Evolutionary conservation across 2,888 invertebrate species (phyloP).

Genomic region (Atrina japonica): DNA sequence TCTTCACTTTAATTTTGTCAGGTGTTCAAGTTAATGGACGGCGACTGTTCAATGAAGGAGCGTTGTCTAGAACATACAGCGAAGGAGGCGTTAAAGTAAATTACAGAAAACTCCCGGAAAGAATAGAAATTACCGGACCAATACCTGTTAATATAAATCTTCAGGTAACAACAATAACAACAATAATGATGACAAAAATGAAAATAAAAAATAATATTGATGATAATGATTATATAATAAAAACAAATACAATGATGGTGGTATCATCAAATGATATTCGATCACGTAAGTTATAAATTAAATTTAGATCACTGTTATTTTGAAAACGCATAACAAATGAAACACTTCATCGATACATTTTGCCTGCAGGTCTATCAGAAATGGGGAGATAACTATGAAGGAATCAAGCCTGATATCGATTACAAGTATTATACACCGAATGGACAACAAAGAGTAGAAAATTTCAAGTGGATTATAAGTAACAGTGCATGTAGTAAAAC

Average conservation of each 20-base stretch:
- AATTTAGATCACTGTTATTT: too few relatives aligned
- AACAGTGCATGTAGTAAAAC: constrained; percentile 57
- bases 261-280: background rate
- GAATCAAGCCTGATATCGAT: constrained; percentile 62
- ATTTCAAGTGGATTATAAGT: constrained; percentile 58
- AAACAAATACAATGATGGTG: too few relatives aligned
- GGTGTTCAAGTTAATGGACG: constrained; percentile 55
- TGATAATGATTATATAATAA: too few relatives aligned
- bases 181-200: too few relatives aligned
- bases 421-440: constrained; percentile 63
- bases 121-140: constrained; percentile 62
- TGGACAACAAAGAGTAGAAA: constrained; percentile 9
- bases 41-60: constrained; percentile 52
- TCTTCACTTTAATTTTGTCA: too few relatives aligned
- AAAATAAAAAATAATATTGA: too few relatives aligned
- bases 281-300: background rate
- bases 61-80: constrained; percentile 54
- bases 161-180: too few relatives aligned
- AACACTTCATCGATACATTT: too few relatives aligned
- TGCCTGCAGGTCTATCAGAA: constrained; percentile 63
- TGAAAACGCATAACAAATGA: too few relatives aligned
- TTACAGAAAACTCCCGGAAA: constrained; percentile 61
- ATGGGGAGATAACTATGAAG: constrained; percentile 55
- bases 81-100: constrained; percentile 51
- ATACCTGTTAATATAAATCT: constrained; percentile 50